Base-by-base conservation (phyloP, 1,140 invertebrate genomes). In the Diuraphis noxia region DNA sequence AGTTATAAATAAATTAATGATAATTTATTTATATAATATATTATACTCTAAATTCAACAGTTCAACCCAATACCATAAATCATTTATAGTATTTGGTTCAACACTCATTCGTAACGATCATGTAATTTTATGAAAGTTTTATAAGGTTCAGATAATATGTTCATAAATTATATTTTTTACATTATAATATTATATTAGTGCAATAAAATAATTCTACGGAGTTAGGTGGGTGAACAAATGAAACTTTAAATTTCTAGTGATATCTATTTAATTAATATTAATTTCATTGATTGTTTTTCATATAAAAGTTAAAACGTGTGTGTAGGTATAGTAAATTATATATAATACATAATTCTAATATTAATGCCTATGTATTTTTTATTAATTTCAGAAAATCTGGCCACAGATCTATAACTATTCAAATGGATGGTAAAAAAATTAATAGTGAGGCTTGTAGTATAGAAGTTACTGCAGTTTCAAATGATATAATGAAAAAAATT, bases 331-430 rank as follows among this genome's bases (percentile, higher is more conserved):
- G 7, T 49, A 49, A 21, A 21, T 43, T 9, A 43, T 43, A 49
- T 19, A 21, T 2, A 21, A 0, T 30, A 10, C 13, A 13, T 30
- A 63, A 30, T 56, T 30, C 30, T 56, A 56, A 56, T 25, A 49
- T 30, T n/a, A n/a, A n/a, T n/a, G n/a, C n/a, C n/a, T n/a, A 3
- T 9, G 2, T 43, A 6, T 40, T 30, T 63, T 88, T 63, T 40
- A 38, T 13, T 30, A 38, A 86, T 86, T n/a, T n/a, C 36, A 88
- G 86, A 63, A 88, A 88, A 63, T 25, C 86, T 5, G 86, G 52
- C n/a, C 56, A 49, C 19, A 9, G 89, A 81, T 91, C 72, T 36
- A 82, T 91, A 82, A 91, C 89, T 56, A 81, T 91, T 82, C 52
- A 91, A 36, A 91, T 81, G 77, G 77, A 91, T 79, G 82, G 56